Evolutionary conservation across 2,888 invertebrate genomes (phyloP), one percentile per base, ranked within the genome.

Genomic region (Dynastes maya): DNA sequence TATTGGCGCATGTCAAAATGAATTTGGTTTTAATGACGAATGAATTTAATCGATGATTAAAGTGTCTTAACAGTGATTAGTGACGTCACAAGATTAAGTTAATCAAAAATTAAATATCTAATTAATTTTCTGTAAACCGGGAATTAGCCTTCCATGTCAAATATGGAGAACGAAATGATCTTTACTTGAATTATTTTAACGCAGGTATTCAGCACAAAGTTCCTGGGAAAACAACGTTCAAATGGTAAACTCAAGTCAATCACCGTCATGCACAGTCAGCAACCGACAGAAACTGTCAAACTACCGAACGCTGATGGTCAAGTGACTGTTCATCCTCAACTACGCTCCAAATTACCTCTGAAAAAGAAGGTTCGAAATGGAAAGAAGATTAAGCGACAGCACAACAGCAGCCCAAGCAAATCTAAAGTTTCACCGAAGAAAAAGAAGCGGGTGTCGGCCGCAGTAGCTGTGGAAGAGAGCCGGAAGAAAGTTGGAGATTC

Each of bases 221-320:
- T 95, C 85, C 91, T 96, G 85, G 95, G 96, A 85, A 96, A 96
- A 85, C 22, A 22, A 22, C 92, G 93, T 82, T 92, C 93, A 81
- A 94, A 94, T 89, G 92, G 94, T 88, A 96, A 96, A 89, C 91
- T 95, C 85, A 96, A 96, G 89, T 94, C 95, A 27, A 94, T 96
- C 83, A 96, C 96, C 84, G 96, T 96, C 88, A 95, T 96, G 86
- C 96, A 96, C 91, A 96, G 95, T 87, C 95, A 96, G 6, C 16
- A 58, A 83, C 95, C 96, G 79, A 96, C 96, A 80, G 96, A 96
- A 90, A 96, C 96, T 81, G 96, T 96, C 81, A 93, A 96, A 37
- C 90, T 96, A 83, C 90, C 91, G 78, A 91, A 91, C 80, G 95
- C 94, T 80, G 93, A 95, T 81, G 93, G 93, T 6, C 86, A 87